Evolutionary conservation across 2,797 vertebrate genomes (phyloP), one percentile per base, ranked within the genome.

Genomic region (Amblyraja radiata): DNA sequence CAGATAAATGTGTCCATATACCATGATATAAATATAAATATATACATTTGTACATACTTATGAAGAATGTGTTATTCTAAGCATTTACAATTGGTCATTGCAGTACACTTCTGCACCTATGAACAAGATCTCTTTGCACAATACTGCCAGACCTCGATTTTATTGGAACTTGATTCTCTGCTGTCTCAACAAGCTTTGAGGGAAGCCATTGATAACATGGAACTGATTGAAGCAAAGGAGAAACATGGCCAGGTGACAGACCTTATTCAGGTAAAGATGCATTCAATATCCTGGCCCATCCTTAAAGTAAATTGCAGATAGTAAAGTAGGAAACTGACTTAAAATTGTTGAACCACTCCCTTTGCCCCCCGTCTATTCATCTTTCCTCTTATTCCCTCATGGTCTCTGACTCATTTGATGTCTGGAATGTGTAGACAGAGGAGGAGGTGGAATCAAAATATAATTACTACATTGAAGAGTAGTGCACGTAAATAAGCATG

Each of bases 41-140:
- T n/a, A n/a, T n/a, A n/a, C n/a, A n/a, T n/a, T n/a, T n/a, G n/a
- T n/a, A n/a, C 25, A 14, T 25, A 23, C 61, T 61, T 84, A 61
- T 61, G 81, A 1, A 28, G 28, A 46, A 28, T 46, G 23, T 68
- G 16, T 25, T 13, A 0, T 6, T 71, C 61, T 74, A 71, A 91
- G 6, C 11, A 25, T 32, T 13, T 46, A 74, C 65, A 28, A 74
- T 73, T 91, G 36, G 10, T 74, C 9, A 13, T 83, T 74, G 58
- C 76, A 97, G 97, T 97, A 94, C 96, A 97, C 94, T 96, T 97
- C 94, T 97, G 96, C 96, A 95, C 95, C 0, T 97, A 96, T 7
- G 96, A 96, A 32, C 94, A 93, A n/a, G 96, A 96, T 93, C 96
- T 97, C 93, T 94, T 97, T 93, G 95, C 95, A 54, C 95, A 96